phyloP scores from a whole-genome alignment of 2,888 invertebrate species.

The Glyphotaelius pellucidus region DNA sequence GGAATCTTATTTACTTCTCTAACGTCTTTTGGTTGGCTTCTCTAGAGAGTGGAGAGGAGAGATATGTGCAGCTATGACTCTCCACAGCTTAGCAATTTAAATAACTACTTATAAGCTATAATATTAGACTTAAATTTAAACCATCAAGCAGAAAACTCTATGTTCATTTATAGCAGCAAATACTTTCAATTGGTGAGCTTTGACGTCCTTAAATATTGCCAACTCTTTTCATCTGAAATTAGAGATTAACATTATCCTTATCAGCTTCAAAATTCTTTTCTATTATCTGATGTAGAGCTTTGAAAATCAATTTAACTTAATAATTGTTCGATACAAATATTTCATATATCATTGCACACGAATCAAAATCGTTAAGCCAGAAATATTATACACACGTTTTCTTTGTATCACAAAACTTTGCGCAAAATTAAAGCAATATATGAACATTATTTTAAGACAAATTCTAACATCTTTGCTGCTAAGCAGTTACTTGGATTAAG shows the following conservation, averaged over 20 bases:
- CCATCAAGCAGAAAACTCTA: background rate
- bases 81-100: background rate
- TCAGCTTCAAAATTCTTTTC: background rate
- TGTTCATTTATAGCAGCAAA: background rate
- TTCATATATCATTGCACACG: too few relatives aligned
- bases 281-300: background rate
- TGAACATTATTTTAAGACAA: background rate
- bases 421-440: background rate
- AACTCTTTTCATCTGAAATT: background rate
- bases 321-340: too few relatives aligned
- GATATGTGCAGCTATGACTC: background rate
- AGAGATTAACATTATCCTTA: background rate
- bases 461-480: background rate
- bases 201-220: background rate
- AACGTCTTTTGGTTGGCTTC: conserved; percentile 1
- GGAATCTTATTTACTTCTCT: conserved; percentile 4
- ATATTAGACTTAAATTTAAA: background rate
- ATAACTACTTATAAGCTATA: background rate
- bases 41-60: background rate
- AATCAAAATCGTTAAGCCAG: too few relatives aligned
- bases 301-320: too few relatives aligned
- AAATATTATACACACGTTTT: background rate
- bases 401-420: background rate
- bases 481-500: background rate
- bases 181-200: too few relatives aligned